Conservation (phyloP, 2,797 vertebrate species). For the Xenopus petersii region DNA sequence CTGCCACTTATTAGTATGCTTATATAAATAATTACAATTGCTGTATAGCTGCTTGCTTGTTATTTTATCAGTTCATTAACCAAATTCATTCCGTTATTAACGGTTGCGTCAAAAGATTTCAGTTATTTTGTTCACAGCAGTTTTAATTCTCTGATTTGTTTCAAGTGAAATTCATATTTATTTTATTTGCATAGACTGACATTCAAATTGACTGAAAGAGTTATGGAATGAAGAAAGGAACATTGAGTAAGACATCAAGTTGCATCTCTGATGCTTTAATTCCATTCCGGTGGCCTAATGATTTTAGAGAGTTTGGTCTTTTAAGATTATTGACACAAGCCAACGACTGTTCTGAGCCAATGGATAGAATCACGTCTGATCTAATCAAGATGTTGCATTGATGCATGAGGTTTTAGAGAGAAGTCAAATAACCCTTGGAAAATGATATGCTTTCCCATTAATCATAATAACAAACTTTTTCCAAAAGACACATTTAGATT, state of each 20-base stretch:
- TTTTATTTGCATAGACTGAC: slow-evolving; percentile 15
- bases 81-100: background rate
- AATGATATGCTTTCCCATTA: slow-evolving; percentile 48
- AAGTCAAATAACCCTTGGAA: slow-evolving; percentile 49
- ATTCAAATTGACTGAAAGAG: slow-evolving; percentile 32
- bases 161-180: slow-evolving; percentile 2
- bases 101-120: background rate
- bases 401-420: slow-evolving; percentile 34
- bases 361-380: slow-evolving; percentile 45
- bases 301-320: slow-evolving; percentile 39
- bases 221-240: background rate
- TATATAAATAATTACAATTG: too few species aligned
- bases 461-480: slow-evolving; percentile 53
- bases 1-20: too few species aligned
- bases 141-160: background rate
- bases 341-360: slow-evolving; percentile 32
- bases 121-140: background rate
- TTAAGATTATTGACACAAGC: slow-evolving; percentile 47
- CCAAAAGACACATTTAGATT: slow-evolving; percentile 42
- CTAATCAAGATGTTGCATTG: slow-evolving; percentile 45
- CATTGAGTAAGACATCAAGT: slow-evolving; percentile 22
- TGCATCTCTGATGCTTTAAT: slow-evolving; percentile 18
- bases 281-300: slow-evolving; percentile 35
- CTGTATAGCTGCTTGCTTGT: background rate
- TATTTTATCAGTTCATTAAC: slow-evolving; percentile 29